Conservation (phyloP, 1,140 invertebrate genomes). For the Sycophaga agraensis region DNA sequence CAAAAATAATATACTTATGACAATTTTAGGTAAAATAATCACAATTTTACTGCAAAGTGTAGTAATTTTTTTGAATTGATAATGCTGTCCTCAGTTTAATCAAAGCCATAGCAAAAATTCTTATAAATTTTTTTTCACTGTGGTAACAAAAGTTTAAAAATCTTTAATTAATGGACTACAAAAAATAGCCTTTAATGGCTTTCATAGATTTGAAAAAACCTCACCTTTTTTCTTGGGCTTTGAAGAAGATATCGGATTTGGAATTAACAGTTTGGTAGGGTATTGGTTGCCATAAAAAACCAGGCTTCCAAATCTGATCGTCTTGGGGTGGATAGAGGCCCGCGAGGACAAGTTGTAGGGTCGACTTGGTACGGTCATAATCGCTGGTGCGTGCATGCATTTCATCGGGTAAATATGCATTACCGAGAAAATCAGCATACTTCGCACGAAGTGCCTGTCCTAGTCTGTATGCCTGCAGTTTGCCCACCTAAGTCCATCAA, state of each 20-base stretch:
- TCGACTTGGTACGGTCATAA: constrained; percentile 62
- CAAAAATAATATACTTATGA: too few relatives aligned
- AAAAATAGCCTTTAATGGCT: too few relatives aligned
- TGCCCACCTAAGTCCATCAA: too few relatives aligned
- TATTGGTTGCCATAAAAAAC: constrained; percentile 60
- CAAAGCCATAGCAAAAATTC: too few relatives aligned
- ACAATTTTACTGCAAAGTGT: too few relatives aligned
- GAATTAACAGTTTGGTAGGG: constrained; percentile 53
- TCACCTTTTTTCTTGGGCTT: neutral
- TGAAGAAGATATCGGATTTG: constrained; percentile 40
- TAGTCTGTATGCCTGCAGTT: neutral
- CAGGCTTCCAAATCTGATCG: constrained; percentile 54
- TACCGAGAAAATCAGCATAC: constrained; percentile 42
- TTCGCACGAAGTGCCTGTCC: neutral
- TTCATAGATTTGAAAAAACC: too few relatives aligned
- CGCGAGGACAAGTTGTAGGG: constrained; percentile 55
- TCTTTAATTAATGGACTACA: too few relatives aligned
- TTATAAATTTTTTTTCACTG: too few relatives aligned
- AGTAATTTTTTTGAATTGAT: too few relatives aligned
- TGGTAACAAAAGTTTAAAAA: too few relatives aligned
- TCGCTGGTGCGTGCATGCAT: constrained; percentile 48
- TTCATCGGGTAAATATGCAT: constrained; percentile 52
- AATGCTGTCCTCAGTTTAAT: too few relatives aligned
- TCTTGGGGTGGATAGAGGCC: constrained; percentile 57
- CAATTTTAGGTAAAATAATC: too few relatives aligned